A percentile compares a stretch with the other conserved stretches of the same genome.
phyloP scores from a whole-genome alignment of 2,888 invertebrate species.

The Cataglyphis altisquamis region DNA sequence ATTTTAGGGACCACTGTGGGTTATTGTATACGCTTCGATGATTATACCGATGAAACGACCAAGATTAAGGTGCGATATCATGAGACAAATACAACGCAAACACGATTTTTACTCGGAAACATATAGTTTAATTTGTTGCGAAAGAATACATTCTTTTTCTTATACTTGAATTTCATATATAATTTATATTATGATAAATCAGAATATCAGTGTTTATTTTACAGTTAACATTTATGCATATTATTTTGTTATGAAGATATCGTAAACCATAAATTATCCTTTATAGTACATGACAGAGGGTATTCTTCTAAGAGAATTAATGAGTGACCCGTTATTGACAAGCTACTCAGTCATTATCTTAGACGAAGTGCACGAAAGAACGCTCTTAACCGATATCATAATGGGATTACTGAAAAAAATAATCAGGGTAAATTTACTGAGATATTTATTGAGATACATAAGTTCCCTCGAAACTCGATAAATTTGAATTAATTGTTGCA shows the following conservation, averaged over 20 bases:
- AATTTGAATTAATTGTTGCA: constrained; percentile 79
- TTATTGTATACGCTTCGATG: constrained; percentile 94
- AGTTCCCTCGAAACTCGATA: background rate
- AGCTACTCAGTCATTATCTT: constrained; percentile 95
- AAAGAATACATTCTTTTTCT: constrained; percentile 2
- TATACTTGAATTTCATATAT: background rate
- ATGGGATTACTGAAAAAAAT: constrained; percentile 98
- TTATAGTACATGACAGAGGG: constrained; percentile 98
- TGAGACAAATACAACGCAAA: background rate
- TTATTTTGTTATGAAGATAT: background rate
- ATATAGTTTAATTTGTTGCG: background rate
- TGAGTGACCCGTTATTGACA: constrained; percentile 96
- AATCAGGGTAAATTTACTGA: constrained; percentile 88
- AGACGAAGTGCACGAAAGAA: constrained; percentile 98
- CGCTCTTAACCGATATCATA: constrained; percentile 96
- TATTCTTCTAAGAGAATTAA: constrained; percentile 96
- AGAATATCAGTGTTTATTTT: constrained; percentile 8
- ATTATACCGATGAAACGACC: constrained; percentile 89
- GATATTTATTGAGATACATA: background rate
- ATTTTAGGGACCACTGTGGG: constrained; percentile 91
- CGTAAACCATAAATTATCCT: constrained; percentile 42
- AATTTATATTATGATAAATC: background rate
- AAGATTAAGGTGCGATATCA: constrained; percentile 90
- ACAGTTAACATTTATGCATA: background rate
- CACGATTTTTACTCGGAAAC: background rate